phyloP scores from a whole-genome alignment of 64 coral and sea anemone genomes.

The Dendrophyllia cribrosa region DNA sequence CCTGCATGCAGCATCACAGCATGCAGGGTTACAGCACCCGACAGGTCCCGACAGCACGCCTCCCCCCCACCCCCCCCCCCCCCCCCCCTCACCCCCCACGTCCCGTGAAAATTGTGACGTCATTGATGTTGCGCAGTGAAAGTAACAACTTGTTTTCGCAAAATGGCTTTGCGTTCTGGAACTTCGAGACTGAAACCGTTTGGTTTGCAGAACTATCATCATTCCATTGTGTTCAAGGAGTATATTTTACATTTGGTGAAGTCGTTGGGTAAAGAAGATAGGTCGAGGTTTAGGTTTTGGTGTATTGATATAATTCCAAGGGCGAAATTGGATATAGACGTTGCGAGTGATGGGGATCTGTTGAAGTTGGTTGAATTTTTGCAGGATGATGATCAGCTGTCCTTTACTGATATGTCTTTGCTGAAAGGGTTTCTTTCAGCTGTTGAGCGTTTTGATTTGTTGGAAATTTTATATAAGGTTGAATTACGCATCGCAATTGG shows the following conservation, averaged over 20 bases:
- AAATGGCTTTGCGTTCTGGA: too few relatives aligned
- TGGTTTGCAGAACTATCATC: not conserved
- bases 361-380: constrained; percentile 7
- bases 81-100: too few relatives aligned
- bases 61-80: too few relatives aligned
- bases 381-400: not conserved
- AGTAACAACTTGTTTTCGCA: too few relatives aligned
- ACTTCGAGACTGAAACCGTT: too few relatives aligned
- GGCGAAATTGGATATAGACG: not conserved
- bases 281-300: not conserved
- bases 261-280: not conserved
- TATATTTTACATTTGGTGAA: not conserved
- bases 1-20: too few relatives aligned
- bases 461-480: not conserved
- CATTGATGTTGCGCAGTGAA: too few relatives aligned
- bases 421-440: not conserved
- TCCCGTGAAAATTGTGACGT: too few relatives aligned
- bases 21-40: too few relatives aligned
- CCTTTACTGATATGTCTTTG: not conserved
- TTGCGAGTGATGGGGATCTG: not conserved
- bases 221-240: not conserved
- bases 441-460: not conserved
- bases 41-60: too few relatives aligned
- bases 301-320: not conserved
- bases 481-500: not conserved